Base-by-base conservation (phyloP, 2,797 vertebrate species). In the Lepus townsendii region DNA sequence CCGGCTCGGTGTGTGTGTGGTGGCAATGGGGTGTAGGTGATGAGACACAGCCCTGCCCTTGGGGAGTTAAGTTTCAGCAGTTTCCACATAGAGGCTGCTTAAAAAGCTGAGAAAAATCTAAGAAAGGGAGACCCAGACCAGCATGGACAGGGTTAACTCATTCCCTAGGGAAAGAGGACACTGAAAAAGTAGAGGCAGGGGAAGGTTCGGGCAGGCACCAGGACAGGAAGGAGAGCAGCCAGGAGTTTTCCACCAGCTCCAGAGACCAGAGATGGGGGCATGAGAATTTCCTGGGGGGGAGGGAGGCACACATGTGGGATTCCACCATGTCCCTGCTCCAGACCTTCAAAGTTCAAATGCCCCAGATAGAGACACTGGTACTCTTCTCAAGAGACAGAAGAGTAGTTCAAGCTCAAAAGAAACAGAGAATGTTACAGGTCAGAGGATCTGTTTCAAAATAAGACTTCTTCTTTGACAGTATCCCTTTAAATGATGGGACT, bases 401-500 rank as follows among this genome's bases (percentile, higher is more conserved):
- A 57, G 6, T 47, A 42, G 79, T 77, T 69, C 63, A 86, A 57
- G 14, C 88, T 83, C 35, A 73, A 93, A 93, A 85, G 69, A 90
- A 90, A 62, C 17, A 88, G 38, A 87, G 65, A 35, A 54, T 42
- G 60, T 84, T 87, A 86, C 65, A 96, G 92, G 80, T 93, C 83
- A 80, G 83, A 50, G 79, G 85, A 75, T 71, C 75, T 10, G 2
- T 85, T 96, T 96, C 84, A 85, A 95, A 96, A 71, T 35, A 69
- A 83, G 93, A 82, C 35, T 93, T 83, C 24, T 27, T 42, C 92
- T 95, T 89, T 95, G 93, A 97, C 92, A 96, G 71, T 32, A 22
- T 94, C 90, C 78, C 65, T 96, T 96, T 95, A 95, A 96, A 87
- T 78, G 85, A 96, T 50, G 65, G 19, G 76, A 93, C 89, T 88